These are phyloP conservation scores for Aleiodes alternator DNA, from an alignment of 2,888 invertebrate species.

Conservation along the genomic window DNA sequence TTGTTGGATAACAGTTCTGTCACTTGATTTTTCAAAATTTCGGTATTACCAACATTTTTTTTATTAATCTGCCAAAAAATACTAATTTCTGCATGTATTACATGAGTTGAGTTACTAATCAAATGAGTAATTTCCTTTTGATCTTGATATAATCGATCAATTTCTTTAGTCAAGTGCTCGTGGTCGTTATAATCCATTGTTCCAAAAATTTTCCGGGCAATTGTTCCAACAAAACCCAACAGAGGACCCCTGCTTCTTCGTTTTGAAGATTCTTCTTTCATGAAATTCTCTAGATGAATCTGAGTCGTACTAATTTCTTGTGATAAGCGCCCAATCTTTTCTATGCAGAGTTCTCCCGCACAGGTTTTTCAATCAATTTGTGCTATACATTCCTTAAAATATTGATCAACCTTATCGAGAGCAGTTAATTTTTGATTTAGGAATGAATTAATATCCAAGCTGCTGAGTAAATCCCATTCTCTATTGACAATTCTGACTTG, in stretches of 20 bases:
- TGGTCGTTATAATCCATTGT: neutral
- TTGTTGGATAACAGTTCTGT: neutral
- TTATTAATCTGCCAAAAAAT: neutral
- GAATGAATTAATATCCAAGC: no score
- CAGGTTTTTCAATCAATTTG: no score
- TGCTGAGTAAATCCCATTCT: no score
- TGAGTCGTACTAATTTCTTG: no score
- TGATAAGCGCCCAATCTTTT: no score
- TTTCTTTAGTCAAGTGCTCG: neutral
- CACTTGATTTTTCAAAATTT: neutral
- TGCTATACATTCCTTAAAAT: no score
- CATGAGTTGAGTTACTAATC: neutral
- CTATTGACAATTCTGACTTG: no score
- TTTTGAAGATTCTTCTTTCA: neutral
- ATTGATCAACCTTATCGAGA: no score
- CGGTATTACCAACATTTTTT: neutral
- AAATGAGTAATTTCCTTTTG: neutral
- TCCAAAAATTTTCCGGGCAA: neutral
- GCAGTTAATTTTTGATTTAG: no score
- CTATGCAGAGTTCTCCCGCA: no score
- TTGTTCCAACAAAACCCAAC: no score
- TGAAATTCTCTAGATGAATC: no score
- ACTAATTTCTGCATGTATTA: neutral
- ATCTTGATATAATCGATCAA: neutral
- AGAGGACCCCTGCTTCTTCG: neutral